These are phyloP conservation scores for Melanotaenia trifasciata DNA, from an alignment of 2,797 vertebrate genomes.

Conservation along the genomic window DNA sequence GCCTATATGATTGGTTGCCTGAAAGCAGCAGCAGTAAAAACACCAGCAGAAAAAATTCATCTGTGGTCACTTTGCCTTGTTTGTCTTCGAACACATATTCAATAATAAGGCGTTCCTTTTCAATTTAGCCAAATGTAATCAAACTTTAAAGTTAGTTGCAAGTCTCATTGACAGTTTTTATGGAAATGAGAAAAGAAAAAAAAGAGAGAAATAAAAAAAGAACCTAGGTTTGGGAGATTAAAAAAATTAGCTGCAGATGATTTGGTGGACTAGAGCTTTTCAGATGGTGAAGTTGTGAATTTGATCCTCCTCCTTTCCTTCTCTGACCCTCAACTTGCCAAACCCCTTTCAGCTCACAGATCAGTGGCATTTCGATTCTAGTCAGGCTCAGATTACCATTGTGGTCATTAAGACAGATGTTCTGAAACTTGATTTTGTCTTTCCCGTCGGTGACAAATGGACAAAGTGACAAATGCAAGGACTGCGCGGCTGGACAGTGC, in stretches of 20 bases:
- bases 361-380: constrained; percentile 25
- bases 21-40: background rate
- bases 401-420: constrained; percentile 76
- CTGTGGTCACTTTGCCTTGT: background rate
- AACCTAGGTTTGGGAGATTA: background rate
- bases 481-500: constrained; percentile 82
- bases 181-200: background rate
- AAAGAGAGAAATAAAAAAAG: background rate
- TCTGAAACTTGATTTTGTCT: constrained; percentile 80
- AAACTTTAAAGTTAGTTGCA: background rate
- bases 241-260: background rate
- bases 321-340: constrained; percentile 44
- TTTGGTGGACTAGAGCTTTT: background rate
- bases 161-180: background rate
- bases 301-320: constrained; percentile 45
- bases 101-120: background rate
- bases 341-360: constrained; percentile 10
- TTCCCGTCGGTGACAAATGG: constrained; percentile 74
- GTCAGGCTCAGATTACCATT: constrained; percentile 43
- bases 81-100: background rate
- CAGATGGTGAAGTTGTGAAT: background rate
- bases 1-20: background rate
- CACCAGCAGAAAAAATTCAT: background rate
- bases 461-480: constrained; percentile 82
- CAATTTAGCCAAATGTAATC: background rate